Conservation (phyloP, 92 coral and sea anemone species). For the Virgularia gustaviana region DNA sequence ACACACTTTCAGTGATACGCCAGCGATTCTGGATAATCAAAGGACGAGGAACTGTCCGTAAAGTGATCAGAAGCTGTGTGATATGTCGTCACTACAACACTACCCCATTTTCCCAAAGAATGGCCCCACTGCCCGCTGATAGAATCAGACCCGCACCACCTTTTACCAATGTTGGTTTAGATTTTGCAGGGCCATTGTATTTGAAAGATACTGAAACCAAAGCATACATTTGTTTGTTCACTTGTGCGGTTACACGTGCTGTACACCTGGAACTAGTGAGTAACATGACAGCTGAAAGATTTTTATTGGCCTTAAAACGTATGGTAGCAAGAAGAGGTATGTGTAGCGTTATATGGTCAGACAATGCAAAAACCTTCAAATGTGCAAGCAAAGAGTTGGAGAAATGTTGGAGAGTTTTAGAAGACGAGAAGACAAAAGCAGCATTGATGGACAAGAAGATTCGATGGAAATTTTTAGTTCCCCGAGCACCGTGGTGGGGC, state of each 20-base stretch:
- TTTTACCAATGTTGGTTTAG: constrained; percentile 43
- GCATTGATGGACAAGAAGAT: constrained; percentile 26
- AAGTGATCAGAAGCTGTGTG: background rate
- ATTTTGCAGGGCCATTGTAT: constrained; percentile 30
- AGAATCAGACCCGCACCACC: constrained; percentile 48
- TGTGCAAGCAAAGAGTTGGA: constrained; percentile 36
- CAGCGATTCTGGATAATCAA: constrained; percentile 7
- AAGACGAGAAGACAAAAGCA: constrained; percentile 13
- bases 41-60: constrained; percentile 19
- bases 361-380: constrained; percentile 48
- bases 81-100: constrained; percentile 19
- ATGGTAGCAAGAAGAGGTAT: constrained; percentile 53
- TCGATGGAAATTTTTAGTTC: constrained; percentile 31
- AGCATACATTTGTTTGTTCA: constrained; percentile 47
- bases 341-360: constrained; percentile 48
- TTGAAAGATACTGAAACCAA: constrained; percentile 19
- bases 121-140: constrained; percentile 44
- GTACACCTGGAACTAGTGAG: constrained; percentile 47
- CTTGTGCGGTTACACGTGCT: constrained; percentile 47
- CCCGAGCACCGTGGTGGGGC: constrained; percentile 47
- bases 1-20: constrained; percentile 19
- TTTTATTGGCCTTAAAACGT: constrained; percentile 38
- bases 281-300: constrained; percentile 29
- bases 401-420: constrained; percentile 22
- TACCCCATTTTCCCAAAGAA: constrained; percentile 22